Evolutionary conservation across 2,797 vertebrate species (phyloP).

Genomic region (Calcarius lapponicus): DNA sequence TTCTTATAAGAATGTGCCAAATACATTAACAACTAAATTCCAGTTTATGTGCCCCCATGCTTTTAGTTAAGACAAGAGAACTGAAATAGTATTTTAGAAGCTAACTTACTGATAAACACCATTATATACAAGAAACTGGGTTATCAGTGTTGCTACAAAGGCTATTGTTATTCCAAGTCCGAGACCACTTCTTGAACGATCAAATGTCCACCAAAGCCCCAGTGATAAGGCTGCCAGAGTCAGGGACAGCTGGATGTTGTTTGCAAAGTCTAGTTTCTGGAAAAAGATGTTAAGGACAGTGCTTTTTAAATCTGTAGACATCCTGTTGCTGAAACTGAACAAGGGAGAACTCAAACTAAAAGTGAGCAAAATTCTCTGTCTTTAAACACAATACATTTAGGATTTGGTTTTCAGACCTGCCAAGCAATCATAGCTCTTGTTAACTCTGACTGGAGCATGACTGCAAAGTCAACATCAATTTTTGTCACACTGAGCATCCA

Average conservation of each 20-base stretch:
- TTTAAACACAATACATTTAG: not conserved
- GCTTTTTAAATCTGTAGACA: not conserved
- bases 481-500: not conserved
- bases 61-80: not conserved
- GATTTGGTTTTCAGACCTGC: not conserved
- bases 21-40: not conserved
- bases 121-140: conserved; percentile 96
- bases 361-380: not conserved
- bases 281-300: conserved; percentile 81
- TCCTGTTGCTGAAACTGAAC: not conserved
- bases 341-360: not conserved
- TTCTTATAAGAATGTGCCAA: not conserved
- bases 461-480: not conserved
- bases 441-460: not conserved
- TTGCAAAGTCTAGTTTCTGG: conserved; percentile 97
- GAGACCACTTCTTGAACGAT: conserved; percentile 95
- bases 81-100: not conserved
- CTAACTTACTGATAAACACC: conserved; percentile 94
- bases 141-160: conserved; percentile 92
- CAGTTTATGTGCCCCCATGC: not conserved
- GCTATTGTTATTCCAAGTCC: conserved; percentile 97
- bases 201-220: conserved; percentile 99
- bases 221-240: conserved; percentile 93
- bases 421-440: not conserved
- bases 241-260: conserved; percentile 94